Evolutionary conservation across 2,888 invertebrate genomes (phyloP).

Genomic region (Dasypolia templi): DNA sequence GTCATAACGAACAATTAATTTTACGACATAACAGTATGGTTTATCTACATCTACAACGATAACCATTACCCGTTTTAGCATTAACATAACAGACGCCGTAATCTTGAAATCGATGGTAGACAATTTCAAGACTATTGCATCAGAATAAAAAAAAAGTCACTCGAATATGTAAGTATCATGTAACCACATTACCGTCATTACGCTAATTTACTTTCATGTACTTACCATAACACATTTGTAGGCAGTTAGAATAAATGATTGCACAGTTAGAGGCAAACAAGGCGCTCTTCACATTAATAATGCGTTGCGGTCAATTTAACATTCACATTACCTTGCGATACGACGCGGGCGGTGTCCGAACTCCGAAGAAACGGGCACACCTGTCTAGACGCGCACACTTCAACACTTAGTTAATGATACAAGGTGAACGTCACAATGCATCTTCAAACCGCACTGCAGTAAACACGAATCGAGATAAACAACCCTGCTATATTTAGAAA

Average conservation of each 20-base stretch:
- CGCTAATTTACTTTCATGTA: slow-evolving; percentile 68
- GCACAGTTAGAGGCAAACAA: slow-evolving; percentile 76
- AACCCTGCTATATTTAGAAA: slow-evolving; percentile 12
- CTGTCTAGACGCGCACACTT: slow-evolving; percentile 69
- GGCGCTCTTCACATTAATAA: slow-evolving; percentile 73
- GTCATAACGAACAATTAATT: slow-evolving; percentile 42
- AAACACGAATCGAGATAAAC: slow-evolving; percentile 51
- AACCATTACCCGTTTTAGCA: slow-evolving; percentile 35
- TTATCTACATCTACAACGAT: slow-evolving; percentile 51
- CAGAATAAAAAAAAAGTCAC: slow-evolving; percentile 41
- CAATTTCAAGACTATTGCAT: slow-evolving; percentile 42
- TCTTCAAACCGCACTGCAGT: slow-evolving; percentile 45
- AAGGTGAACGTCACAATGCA: slow-evolving; percentile 71
- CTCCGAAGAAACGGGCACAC: slow-evolving; percentile 69
- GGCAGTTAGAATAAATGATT: slow-evolving; percentile 72
- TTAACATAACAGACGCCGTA: slow-evolving; percentile 22
- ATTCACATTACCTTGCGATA: slow-evolving; percentile 71
- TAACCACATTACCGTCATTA: slow-evolving; percentile 56
- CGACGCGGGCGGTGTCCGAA: slow-evolving; percentile 56
- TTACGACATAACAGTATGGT: slow-evolving; percentile 32
- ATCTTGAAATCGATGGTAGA: slow-evolving; percentile 46
- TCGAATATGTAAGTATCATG: slow-evolving; percentile 54
- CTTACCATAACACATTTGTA: slow-evolving; percentile 68
- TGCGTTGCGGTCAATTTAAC: slow-evolving; percentile 81
- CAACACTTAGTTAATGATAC: slow-evolving; percentile 69